phyloP scores from a whole-genome alignment of 2,797 vertebrate genomes.

The Spheniscus humboldti region DNA sequence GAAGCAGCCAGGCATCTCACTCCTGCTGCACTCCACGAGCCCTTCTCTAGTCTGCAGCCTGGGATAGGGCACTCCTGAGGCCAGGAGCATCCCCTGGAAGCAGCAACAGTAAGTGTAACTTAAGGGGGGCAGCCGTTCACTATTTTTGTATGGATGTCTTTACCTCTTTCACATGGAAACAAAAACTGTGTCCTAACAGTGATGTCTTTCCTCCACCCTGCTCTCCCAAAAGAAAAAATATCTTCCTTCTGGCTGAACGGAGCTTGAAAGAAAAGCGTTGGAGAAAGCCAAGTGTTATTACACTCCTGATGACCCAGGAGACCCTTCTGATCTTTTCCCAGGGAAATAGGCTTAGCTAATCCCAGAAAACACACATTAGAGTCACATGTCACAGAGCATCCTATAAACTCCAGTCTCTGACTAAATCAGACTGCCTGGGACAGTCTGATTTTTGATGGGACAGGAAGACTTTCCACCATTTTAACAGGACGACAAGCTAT shows the following conservation, averaged over 20 bases:
- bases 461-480: not conserved
- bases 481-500: not conserved
- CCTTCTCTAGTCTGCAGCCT: not conserved
- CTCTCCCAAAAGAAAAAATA: not conserved
- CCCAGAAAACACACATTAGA: not conserved
- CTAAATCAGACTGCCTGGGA: not conserved
- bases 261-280: not conserved
- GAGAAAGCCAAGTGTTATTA: not conserved
- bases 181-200: not conserved
- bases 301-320: not conserved
- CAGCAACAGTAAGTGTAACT: not conserved
- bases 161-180: not conserved
- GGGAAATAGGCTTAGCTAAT: not conserved
- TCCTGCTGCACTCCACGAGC: not conserved
- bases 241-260: not conserved
- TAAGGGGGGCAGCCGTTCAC: rapidly evolving
- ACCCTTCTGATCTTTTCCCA: not conserved
- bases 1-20: not conserved
- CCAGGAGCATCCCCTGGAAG: not conserved
- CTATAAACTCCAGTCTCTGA: not conserved
- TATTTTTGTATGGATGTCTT: not conserved
- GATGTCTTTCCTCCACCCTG: not conserved
- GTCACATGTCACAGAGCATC: rapidly evolving
- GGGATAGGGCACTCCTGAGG: not conserved
- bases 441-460: not conserved